Conservation (phyloP, 2,113 vertebrate genomes). For the Anser brachyrhynchus region DNA sequence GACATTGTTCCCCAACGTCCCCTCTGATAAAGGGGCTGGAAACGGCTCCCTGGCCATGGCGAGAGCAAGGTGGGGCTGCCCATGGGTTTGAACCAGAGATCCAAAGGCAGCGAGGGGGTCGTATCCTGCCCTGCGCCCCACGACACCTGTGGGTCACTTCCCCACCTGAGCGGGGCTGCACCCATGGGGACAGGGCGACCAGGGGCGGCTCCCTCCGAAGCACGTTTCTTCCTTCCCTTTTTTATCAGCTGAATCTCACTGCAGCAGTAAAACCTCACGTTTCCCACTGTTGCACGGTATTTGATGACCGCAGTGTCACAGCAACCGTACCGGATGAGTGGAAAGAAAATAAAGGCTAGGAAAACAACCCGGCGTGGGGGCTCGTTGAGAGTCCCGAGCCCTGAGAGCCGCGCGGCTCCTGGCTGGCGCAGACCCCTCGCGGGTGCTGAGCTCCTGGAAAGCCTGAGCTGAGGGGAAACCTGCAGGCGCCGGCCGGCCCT, state of each 20-base stretch:
- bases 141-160: background rate
- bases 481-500: rapidly evolving
- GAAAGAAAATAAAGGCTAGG: background rate
- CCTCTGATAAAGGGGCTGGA: conserved; percentile 33
- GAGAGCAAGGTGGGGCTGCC: background rate
- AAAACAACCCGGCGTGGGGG: conserved; percentile 15
- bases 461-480: background rate
- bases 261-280: conserved; percentile 40
- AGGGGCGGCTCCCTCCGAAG: rapidly evolving
- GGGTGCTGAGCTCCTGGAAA: conserved; percentile 13
- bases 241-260: background rate
- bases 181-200: rapidly evolving
- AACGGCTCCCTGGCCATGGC: background rate
- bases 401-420: background rate
- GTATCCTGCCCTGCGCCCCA: background rate
- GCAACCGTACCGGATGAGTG: conserved; percentile 48
- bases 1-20: conserved; percentile 47
- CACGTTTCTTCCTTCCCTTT: conserved; percentile 22
- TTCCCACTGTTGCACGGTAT: conserved; percentile 22
- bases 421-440: background rate
- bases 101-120: rapidly evolving
- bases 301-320: conserved; percentile 61
- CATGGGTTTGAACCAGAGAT: rapidly evolving
- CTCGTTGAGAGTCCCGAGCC: background rate
- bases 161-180: background rate